A percentile compares a stretch with the other conserved stretches of the same genome.
Conservation (phyloP, 35 echinoderm and acorn worm species). For the Nesometra sesokonis region DNA sequence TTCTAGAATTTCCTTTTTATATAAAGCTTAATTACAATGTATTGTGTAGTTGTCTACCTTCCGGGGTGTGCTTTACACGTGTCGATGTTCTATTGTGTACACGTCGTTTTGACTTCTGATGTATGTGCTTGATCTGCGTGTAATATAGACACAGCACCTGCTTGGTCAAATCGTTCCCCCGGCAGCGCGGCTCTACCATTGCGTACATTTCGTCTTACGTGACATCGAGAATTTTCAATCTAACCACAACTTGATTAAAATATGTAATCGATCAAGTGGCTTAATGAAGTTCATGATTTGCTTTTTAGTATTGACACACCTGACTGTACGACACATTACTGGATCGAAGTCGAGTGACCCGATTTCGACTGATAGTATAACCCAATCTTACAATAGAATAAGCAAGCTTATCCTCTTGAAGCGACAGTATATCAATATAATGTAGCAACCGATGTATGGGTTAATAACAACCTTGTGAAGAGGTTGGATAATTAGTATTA, state of each 20-base stretch:
- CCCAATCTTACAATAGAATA: background rate
- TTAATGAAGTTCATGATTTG: background rate
- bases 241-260: background rate
- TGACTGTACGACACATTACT: background rate
- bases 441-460: too few species aligned
- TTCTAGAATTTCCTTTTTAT: too few species aligned
- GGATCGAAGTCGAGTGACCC: background rate
- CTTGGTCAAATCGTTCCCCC: too few species aligned
- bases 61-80: too few species aligned
- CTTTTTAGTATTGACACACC: background rate
- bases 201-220: background rate
- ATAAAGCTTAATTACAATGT: too few species aligned
- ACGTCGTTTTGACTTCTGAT: too few species aligned
- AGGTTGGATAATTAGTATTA: too few species aligned
- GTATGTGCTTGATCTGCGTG: background rate
- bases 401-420: background rate
- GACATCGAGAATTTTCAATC: background rate
- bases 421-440: background rate
- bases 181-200: background rate
- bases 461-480: too few species aligned
- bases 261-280: background rate
- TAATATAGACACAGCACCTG: background rate
- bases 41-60: too few species aligned
- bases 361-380: background rate
- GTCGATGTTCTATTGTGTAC: too few species aligned